These are phyloP conservation scores for Gryllus bimaculatus DNA, from an alignment of 1,140 invertebrate genomes.

Conservation along the genomic window DNA sequence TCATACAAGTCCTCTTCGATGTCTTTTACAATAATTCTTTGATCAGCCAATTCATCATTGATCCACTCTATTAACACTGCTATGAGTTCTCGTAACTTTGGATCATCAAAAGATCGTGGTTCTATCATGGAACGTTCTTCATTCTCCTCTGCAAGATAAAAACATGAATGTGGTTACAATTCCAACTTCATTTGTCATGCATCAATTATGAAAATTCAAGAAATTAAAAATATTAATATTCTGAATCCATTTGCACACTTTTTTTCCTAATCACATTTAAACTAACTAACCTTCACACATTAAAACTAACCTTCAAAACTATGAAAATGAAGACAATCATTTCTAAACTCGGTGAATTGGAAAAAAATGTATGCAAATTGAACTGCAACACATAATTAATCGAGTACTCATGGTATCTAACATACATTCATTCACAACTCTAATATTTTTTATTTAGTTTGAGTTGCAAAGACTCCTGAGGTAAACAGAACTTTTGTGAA, in stretches of 20 bases:
- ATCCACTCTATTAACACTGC: conserved; percentile 94
- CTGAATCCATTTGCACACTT: not conserved
- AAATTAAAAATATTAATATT: not conserved
- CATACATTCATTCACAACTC: too few species aligned
- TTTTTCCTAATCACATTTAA: not conserved
- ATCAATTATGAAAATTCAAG: not conserved
- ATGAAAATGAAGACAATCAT: too few species aligned
- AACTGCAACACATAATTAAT: too few species aligned
- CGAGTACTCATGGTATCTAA: too few species aligned
- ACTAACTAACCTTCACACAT: too few species aligned
- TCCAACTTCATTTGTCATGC: not conserved
- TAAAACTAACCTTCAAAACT: too few species aligned
- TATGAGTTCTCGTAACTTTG: conserved; percentile 78
- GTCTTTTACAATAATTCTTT: conserved; percentile 95
- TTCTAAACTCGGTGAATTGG: too few species aligned
- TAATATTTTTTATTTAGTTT: too few species aligned
- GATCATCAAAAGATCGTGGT: conserved; percentile 73
- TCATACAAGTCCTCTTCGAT: conserved; percentile 97
- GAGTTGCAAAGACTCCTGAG: too few species aligned
- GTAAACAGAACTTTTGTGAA: too few species aligned
- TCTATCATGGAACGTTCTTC: conserved; percentile 96
- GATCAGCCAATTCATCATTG: conserved; percentile 92
- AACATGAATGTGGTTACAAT: not conserved
- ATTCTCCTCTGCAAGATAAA: conserved; percentile 66
- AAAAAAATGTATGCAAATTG: too few species aligned